phyloP scores from a whole-genome alignment of 2,113 vertebrate species.

The Tinamus guttatus region DNA sequence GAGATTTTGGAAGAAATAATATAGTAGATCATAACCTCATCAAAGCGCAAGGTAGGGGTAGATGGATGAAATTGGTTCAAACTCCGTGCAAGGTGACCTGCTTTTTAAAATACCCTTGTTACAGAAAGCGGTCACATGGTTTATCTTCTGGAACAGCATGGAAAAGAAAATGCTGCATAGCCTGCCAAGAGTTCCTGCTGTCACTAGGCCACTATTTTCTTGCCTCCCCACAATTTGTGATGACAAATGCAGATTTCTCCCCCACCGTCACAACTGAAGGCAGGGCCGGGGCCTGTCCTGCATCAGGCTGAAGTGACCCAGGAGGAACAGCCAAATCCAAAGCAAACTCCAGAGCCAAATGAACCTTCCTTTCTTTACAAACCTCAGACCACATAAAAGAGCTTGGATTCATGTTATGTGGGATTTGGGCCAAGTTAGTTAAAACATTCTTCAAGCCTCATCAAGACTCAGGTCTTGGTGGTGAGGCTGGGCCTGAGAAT shows the following conservation, averaged over 20 bases:
- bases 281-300: not conserved
- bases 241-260: not conserved
- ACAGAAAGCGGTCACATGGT: not conserved
- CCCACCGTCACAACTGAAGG: not conserved
- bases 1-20: not conserved
- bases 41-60: not conserved
- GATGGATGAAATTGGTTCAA: not conserved
- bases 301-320: constrained; percentile 1
- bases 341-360: not conserved
- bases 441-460: constrained; percentile 26
- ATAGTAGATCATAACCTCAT: not conserved
- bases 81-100: not conserved
- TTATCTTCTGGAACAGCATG: not conserved
- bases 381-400: constrained; percentile 64
- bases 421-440: constrained; percentile 27
- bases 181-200: not conserved
- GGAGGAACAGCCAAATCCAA: constrained; percentile 44
- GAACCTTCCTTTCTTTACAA: constrained; percentile 65
- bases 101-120: not conserved
- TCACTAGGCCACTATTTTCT: fast-evolving
- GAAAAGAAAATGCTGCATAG: fast-evolving
- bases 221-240: not conserved
- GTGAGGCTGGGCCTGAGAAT: constrained; percentile 2
- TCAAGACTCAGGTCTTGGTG: constrained; percentile 13
- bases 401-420: constrained; percentile 1